A percentile compares a stretch with the other conserved stretches of the same genome.
Conservation (phyloP, 2,113 vertebrate genomes). For the Pangasianodon hypophthalmus region DNA sequence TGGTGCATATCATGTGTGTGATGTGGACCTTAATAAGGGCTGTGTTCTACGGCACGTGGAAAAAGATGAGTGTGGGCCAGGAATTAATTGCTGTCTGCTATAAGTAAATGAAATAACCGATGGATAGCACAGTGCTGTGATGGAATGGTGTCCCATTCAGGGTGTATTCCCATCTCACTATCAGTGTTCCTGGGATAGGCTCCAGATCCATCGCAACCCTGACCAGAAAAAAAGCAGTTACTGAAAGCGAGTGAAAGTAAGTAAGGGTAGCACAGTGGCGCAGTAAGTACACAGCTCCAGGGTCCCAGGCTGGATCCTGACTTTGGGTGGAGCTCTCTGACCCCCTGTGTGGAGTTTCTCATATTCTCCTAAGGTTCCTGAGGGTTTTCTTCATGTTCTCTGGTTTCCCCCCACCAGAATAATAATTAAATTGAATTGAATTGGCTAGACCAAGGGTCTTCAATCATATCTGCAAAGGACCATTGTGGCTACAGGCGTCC, state of each 20-base stretch:
- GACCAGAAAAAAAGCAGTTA: background rate
- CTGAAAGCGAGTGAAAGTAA: background rate
- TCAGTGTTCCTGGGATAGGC: background rate
- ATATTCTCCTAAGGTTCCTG: background rate
- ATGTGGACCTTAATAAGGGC: background rate
- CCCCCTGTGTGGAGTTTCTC: background rate
- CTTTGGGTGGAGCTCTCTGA: background rate
- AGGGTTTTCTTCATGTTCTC: background rate
- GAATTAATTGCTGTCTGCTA: background rate
- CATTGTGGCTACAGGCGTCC: background rate
- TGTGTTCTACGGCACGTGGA: background rate
- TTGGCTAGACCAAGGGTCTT: background rate
- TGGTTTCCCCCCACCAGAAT: background rate
- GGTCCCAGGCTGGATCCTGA: background rate
- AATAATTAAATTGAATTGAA: background rate
- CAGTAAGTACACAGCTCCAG: background rate
- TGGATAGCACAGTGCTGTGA: background rate
- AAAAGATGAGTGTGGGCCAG: background rate
- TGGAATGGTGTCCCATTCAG: background rate
- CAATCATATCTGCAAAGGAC: background rate
- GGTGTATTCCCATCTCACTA: background rate
- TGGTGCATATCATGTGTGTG: background rate
- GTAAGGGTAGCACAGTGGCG: background rate
- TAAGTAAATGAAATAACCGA: background rate
- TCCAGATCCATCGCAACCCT: no score